Evolutionary conservation across 92 coral and sea anemone genomes (phyloP).

Genomic region (Palythoa caribaeorum): DNA sequence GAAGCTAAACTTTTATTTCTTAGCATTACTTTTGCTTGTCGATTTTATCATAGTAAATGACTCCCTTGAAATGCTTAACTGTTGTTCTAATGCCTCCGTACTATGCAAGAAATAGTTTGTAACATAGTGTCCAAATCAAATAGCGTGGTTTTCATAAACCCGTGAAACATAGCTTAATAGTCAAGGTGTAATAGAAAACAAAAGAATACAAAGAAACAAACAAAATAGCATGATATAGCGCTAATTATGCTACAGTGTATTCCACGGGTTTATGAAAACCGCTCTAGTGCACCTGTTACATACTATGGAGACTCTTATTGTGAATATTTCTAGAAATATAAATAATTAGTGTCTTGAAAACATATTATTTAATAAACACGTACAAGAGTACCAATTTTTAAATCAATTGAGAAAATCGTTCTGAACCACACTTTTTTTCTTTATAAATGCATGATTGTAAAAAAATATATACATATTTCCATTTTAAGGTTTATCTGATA

Average conservation of each 20-base stretch:
- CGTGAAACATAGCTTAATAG: slow-evolving; percentile 7
- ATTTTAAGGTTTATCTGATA: slow-evolving; percentile 60
- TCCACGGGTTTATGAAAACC: slow-evolving; percentile 12
- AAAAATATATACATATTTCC: slow-evolving; percentile 14
- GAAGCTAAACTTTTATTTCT: slow-evolving; percentile 31
- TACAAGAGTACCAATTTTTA: slow-evolving; percentile 27
- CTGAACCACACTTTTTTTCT: slow-evolving; percentile 9
- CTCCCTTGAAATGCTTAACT: slow-evolving; percentile 25
- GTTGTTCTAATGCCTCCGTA: slow-evolving; percentile 18
- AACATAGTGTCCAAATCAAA: slow-evolving; percentile 10
- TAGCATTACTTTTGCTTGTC: slow-evolving; percentile 26
- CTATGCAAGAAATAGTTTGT: slow-evolving; percentile 24
- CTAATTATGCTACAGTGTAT: slow-evolving; percentile 7
- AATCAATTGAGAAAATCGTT: slow-evolving; percentile 15
- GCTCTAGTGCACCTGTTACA: slow-evolving; percentile 12
- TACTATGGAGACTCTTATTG: slow-evolving; percentile 8
- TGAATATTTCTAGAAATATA: slow-evolving; percentile 27
- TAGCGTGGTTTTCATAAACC: slow-evolving; percentile 11
- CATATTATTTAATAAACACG: slow-evolving; percentile 8
- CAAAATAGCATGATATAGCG: background rate
- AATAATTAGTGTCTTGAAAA: slow-evolving; percentile 29
- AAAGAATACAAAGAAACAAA: slow-evolving; percentile 1
- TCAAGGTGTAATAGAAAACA: slow-evolving; percentile 7
- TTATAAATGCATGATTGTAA: slow-evolving; percentile 33
- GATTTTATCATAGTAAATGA: slow-evolving; percentile 22